phyloP scores from a whole-genome alignment of 2,113 vertebrate genomes.

The Sorex araneus region DNA sequence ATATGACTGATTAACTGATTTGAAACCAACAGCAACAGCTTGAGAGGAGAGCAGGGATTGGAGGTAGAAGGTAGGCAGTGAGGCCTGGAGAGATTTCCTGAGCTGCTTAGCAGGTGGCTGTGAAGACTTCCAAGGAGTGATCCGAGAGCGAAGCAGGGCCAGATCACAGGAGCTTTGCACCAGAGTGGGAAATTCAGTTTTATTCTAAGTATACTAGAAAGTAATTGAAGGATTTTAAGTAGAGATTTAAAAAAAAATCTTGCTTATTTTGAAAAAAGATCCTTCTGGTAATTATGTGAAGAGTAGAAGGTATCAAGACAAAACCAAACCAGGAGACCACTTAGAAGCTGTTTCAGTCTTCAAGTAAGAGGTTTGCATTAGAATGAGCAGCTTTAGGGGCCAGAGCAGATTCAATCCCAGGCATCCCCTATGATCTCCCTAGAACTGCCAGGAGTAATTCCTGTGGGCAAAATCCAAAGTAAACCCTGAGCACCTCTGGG shows the following conservation, averaged over 20 bases:
- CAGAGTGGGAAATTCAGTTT: slow-evolving; percentile 3
- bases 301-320: not conserved
- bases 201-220: slow-evolving; percentile 2
- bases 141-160: not conserved
- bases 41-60: no score
- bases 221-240: slow-evolving; percentile 21
- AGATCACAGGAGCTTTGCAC: not conserved
- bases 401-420: no score
- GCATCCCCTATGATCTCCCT: no score
- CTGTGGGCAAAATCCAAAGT: no score
- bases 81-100: no score
- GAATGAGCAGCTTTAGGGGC: no score
- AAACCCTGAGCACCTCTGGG: no score
- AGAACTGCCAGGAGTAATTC: no score
- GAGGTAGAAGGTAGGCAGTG: no score
- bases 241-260: not conserved
- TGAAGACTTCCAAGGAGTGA: not conserved
- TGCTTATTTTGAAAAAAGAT: slow-evolving; percentile 10
- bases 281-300: not conserved
- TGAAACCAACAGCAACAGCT: no score
- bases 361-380: not conserved
- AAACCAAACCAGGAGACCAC: not conserved
- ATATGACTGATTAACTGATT: no score
- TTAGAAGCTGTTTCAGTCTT: not conserved
- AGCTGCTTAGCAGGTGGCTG: no score